Base-by-base conservation (phyloP, 2,797 vertebrate genomes). In the Danio aesculapii region DNA sequence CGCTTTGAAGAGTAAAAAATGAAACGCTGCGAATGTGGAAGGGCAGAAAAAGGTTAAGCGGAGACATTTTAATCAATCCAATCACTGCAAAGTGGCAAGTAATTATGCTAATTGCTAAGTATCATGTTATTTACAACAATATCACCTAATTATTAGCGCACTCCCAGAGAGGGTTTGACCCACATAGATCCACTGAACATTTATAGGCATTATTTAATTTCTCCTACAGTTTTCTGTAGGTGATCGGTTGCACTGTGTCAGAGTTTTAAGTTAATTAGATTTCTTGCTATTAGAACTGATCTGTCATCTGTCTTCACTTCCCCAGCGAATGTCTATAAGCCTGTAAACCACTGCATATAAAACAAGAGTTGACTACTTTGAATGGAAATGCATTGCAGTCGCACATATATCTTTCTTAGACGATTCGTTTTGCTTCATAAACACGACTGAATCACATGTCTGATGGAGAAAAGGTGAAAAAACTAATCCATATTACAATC, bases 201-300 rank as follows among this genome's bases (percentile, higher is more conserved):
- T 21, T 16, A 53, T 67, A 53, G 16, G 10, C 68, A 41, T 77
- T 68, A 58, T 68, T 49, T 67, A n/a, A 39, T 58, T 49, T 17
- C 6, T 9, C 17, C 17, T 17, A 2, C 11, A 49, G 10, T 59
- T 30, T 47, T 17, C 17, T 57, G 9, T 58, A 41, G 47, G 8
- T 39, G 46, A 78, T 61, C 44, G 69, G 81, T 83, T 2, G 17
- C 39, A 62, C 41, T 61, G 46, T 46, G 41, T 52, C 55, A 47
- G 10, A 72, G 44, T 81, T 52, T 61, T 77, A 73, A 39, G 5
- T 52, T 79, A 79, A 70, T 66, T 66, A 1, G 57, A 80, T 68
- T 30, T 21, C 74, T 68, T 77, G 79, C 58, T 75, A 9, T 43
- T 41, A 30, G 9, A 52, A 16, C 30, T 53, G 63, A 14, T 52